Percentiles rank a stretch among this genome's conserved stretches.
These are phyloP conservation scores for Paratrypauchen microcephalus DNA, from an alignment of 2,797 vertebrate genomes.

Conservation along the genomic window DNA sequence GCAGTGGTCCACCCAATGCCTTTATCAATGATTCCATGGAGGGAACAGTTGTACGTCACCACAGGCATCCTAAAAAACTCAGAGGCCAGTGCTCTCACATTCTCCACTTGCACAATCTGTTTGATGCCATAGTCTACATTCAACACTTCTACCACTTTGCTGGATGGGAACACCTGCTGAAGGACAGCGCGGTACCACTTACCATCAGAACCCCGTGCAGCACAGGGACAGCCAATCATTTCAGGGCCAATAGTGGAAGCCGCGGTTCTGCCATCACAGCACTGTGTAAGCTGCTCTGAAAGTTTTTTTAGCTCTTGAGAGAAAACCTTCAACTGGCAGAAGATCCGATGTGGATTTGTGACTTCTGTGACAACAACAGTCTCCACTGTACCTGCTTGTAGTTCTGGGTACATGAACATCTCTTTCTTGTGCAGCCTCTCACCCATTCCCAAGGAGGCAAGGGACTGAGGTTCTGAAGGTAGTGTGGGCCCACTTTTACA, in stretches of 20 bases:
- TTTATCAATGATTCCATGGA: slow-evolving; percentile 83
- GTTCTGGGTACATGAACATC: slow-evolving; percentile 84
- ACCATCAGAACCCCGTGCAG: slow-evolving; percentile 83
- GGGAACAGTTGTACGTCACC: slow-evolving; percentile 87
- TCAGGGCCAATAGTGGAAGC: slow-evolving; percentile 60
- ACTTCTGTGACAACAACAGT: slow-evolving; percentile 87
- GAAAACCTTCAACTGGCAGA: slow-evolving; percentile 89
- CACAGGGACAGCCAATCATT: slow-evolving; percentile 85
- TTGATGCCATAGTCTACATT: slow-evolving; percentile 90
- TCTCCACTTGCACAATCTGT: slow-evolving; percentile 77
- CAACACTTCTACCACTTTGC: slow-evolving; percentile 80
- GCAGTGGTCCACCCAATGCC: slow-evolving; percentile 81
- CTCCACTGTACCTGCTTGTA: slow-evolving; percentile 82
- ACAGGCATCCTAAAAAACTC: slow-evolving; percentile 92
- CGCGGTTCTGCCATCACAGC: slow-evolving; percentile 62
- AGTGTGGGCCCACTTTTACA: slow-evolving; percentile 16
- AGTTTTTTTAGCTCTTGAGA: slow-evolving; percentile 84
- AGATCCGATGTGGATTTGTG: slow-evolving; percentile 82
- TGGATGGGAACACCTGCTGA: slow-evolving; percentile 71
- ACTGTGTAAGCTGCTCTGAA: slow-evolving; percentile 78
- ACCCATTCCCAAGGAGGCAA: slow-evolving; percentile 11
- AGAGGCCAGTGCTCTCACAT: slow-evolving; percentile 76
- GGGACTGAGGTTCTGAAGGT: slow-evolving; percentile 17
- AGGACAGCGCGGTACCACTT: slow-evolving; percentile 86
- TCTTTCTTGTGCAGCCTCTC: slow-evolving; percentile 52